Conservation (phyloP, 2,797 vertebrate genomes). For the Gymnothorax javanicus region DNA sequence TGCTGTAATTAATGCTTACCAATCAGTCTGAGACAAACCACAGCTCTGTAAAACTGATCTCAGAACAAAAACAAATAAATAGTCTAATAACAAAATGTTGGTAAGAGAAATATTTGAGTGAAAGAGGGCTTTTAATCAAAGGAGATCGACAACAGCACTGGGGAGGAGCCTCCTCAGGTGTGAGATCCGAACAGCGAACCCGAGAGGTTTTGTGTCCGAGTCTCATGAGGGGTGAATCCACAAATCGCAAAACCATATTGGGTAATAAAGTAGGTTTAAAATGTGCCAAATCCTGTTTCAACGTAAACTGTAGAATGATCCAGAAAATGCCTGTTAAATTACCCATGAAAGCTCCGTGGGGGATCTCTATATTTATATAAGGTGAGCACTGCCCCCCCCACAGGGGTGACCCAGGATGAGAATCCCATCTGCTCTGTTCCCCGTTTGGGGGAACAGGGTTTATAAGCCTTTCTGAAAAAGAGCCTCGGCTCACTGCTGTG, state of each 20-base stretch:
- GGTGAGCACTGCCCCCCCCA: not conserved
- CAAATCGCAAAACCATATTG: not conserved
- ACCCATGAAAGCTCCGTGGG: not conserved
- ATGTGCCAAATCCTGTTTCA: not conserved
- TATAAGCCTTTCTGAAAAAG: not conserved
- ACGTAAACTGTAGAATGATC: not conserved
- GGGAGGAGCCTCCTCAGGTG: not conserved
- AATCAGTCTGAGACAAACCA: constrained; percentile 3
- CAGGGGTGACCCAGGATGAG: not conserved
- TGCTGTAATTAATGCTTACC: constrained; percentile 11
- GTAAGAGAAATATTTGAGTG: too few species aligned
- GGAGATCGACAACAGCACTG: not conserved
- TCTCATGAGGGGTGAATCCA: not conserved
- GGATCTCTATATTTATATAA: not conserved
- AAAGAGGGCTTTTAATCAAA: not conserved
- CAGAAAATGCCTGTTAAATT: constrained; percentile 1
- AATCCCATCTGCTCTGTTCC: not conserved
- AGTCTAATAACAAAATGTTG: not conserved
- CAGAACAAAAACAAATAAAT: not conserved
- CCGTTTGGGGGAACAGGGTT: not conserved
- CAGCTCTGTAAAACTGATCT: constrained; percentile 1
- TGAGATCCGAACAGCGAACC: not conserved
- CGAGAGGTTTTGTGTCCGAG: not conserved
- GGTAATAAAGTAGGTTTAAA: not conserved
- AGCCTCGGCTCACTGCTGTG: not conserved